phyloP scores from a whole-genome alignment of 2,797 vertebrate species.

The Coluber constrictor region DNA sequence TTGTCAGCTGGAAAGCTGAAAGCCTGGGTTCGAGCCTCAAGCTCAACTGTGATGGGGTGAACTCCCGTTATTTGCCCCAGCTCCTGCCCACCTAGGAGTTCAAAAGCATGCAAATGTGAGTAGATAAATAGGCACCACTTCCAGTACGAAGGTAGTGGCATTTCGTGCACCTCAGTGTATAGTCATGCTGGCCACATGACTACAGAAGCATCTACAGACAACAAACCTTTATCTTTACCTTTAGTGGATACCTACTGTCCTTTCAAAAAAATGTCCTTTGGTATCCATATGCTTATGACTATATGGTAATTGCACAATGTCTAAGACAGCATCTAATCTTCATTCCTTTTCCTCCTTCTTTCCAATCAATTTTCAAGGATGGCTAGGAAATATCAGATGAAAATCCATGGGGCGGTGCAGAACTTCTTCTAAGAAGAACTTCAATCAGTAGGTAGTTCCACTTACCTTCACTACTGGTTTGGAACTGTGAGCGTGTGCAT shows the following conservation, averaged over 20 bases:
- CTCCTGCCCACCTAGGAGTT: background rate
- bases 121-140: background rate
- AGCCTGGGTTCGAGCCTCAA: background rate
- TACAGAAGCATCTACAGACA: background rate
- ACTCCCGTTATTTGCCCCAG: background rate
- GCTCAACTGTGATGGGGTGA: background rate
- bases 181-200: background rate
- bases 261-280: background rate
- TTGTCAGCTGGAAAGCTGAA: background rate
- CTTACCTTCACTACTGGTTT: no score
- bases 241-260: background rate
- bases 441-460: background rate
- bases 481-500: no score
- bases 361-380: background rate
- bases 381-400: background rate
- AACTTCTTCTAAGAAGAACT: background rate
- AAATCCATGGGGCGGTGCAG: background rate
- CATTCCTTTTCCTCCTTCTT: background rate
- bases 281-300: background rate
- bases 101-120: background rate
- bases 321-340: background rate
- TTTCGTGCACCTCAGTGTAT: background rate
- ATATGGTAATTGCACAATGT: background rate
- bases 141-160: background rate
- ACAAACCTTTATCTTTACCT: background rate